Percentiles rank a stretch among this genome's conserved stretches.
Evolutionary conservation across 92 coral and sea anemone species (phyloP).

Genomic region (Epizoanthus scotinus): DNA sequence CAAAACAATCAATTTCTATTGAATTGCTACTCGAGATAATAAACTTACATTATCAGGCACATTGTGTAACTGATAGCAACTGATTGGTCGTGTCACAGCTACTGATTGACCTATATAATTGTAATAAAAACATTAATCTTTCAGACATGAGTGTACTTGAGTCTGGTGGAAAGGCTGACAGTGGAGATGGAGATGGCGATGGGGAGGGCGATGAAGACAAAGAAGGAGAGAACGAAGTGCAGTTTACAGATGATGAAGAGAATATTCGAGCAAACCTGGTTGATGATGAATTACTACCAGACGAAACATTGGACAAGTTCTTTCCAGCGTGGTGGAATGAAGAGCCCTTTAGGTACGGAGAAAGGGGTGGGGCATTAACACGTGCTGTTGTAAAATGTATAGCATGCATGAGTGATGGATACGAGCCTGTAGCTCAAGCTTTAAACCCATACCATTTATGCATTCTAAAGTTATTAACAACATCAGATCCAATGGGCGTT

Average conservation of each 20-base stretch:
- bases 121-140: not conserved
- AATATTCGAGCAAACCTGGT: conserved; percentile 76
- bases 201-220: conserved; percentile 38
- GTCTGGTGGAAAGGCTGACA: conserved; percentile 37
- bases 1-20: too few relatives aligned
- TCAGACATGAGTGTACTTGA: conserved; percentile 38
- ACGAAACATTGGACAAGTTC: conserved; percentile 83
- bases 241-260: conserved; percentile 94
- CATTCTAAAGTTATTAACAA: not conserved
- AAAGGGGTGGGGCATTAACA: not conserved
- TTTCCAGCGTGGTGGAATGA: conserved; percentile 96
- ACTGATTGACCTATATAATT: not conserved
- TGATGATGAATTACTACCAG: conserved; percentile 83
- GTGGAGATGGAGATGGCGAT: conserved; percentile 43
- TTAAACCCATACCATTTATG: not conserved
- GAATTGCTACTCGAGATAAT: too few relatives aligned
- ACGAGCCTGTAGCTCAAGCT: too few relatives aligned
- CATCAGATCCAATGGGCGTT: too few relatives aligned
- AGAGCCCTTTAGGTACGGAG: conserved; percentile 84
- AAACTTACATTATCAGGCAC: too few relatives aligned
- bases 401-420: too few relatives aligned
- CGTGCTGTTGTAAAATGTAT: not conserved
- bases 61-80: too few relatives aligned
- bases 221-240: conserved; percentile 72
- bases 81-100: too few relatives aligned